Base-by-base conservation (phyloP, 2,797 vertebrate genomes). In the Pogonophryne albipinna region DNA sequence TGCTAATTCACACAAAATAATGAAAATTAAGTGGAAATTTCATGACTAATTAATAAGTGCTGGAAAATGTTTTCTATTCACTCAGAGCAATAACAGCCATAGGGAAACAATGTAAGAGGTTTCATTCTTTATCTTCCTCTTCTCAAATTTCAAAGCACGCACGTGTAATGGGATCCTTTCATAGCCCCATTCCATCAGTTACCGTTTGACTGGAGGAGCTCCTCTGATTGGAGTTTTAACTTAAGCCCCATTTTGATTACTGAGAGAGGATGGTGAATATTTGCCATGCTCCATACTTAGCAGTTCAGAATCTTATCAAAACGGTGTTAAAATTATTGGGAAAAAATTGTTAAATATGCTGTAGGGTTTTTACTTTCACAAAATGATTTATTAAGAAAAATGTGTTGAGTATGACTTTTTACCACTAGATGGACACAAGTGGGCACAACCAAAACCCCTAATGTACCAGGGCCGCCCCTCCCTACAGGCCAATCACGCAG, bases 131-230 rank as follows among this genome's bases (percentile, higher is more conserved):
- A 78, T 80, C 64, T 49, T 46, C 3, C 16, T 19, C 15, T 10
- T 60, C 19, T 80, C 16, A 72, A 61, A 65, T 76, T 74, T 85
- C 23, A 78, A 72, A 66, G 74, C 73, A 47, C 19, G 46, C 27
- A 49, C 13, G 6, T 69, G 76, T 71, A 83, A 78, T 71, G n/a
- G 20, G 34, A 59, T n/a, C 44, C 55, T 79, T 66, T 71, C 66
- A 79, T 49, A 83, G 56, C 10, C 4, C 17, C 38, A n/a, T 67
- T 73, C 45, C 66, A 71, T 67, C 61, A 64, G 49, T 10, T 50
- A 27, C 67, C 4, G 52, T 72, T 73, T 76, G 23, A 71, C 63
- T 55, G 42, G 51, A 77, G 71, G 63, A 72, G 10, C 19, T 67
- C 19, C 31, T 68, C 16, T 76, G 70, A 79, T 63, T 57, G 53